These are phyloP conservation scores for Lerema accius DNA, from an alignment of 1,140 invertebrate species.

Conservation along the genomic window DNA sequence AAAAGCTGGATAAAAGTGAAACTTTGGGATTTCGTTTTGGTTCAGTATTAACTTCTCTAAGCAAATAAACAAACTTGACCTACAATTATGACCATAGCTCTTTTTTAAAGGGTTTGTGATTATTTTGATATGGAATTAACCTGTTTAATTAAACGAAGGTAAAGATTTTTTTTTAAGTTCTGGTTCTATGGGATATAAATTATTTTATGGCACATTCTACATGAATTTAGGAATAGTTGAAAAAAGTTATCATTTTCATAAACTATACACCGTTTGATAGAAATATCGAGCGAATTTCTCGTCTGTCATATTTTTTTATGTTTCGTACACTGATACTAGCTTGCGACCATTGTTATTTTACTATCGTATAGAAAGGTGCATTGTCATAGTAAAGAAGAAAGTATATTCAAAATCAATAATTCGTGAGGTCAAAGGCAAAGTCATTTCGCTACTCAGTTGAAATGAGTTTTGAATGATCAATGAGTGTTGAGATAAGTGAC, in stretches of 20 bases:
- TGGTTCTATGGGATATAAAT: too few relatives aligned
- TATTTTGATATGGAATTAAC: too few relatives aligned
- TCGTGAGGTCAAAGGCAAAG: conserved; percentile 5
- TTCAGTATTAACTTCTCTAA: conserved; percentile 11
- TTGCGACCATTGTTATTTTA: too few relatives aligned
- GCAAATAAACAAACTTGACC: conserved; percentile 19
- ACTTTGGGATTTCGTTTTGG: conserved; percentile 12
- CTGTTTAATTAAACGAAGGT: too few relatives aligned
- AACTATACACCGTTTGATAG: too few relatives aligned
- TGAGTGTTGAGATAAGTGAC: conserved; percentile 15
- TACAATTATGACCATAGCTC: background rate
- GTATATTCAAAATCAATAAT: background rate
- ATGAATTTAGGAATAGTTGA: too few relatives aligned
- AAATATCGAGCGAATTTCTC: too few relatives aligned
- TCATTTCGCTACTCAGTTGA: background rate
- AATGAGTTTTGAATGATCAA: background rate
- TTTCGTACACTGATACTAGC: too few relatives aligned
- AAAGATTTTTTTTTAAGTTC: too few relatives aligned
- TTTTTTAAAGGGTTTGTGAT: conserved; percentile 14
- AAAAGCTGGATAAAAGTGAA: conserved; percentile 18
- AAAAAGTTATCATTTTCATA: too few relatives aligned
- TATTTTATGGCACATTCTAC: too few relatives aligned
- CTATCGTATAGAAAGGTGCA: background rate
- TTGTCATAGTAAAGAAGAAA: background rate
- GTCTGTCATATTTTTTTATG: too few relatives aligned